These are phyloP conservation scores for Champsocephalus esox DNA, from an alignment of 2,797 vertebrate species.

Conservation along the genomic window DNA sequence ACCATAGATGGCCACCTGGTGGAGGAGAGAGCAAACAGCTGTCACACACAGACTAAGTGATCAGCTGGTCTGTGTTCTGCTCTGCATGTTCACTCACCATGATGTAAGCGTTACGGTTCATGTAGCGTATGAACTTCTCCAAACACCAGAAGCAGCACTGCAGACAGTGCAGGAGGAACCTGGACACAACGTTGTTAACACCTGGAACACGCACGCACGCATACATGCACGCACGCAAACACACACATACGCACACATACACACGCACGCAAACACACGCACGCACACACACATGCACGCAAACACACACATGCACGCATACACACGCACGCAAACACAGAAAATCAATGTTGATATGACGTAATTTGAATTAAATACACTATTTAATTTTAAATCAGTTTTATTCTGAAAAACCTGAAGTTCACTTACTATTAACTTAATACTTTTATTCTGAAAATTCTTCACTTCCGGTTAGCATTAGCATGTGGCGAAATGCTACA, in stretches of 20 bases:
- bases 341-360: too few relatives aligned
- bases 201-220: conserved; percentile 72
- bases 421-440: too few relatives aligned
- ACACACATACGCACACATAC: conserved; percentile 4
- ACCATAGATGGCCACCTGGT: conserved; percentile 93
- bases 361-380: too few relatives aligned
- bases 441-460: too few relatives aligned
- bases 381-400: too few relatives aligned
- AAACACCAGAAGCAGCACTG: conserved; percentile 95
- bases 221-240: too few relatives aligned
- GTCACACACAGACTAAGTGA: not conserved
- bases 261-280: too few relatives aligned
- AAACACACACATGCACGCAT: accelerated
- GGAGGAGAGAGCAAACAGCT: conserved; percentile 9
- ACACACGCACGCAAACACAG: too few relatives aligned
- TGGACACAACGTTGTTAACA: conserved; percentile 84
- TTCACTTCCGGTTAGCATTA: too few relatives aligned
- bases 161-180: conserved; percentile 90
- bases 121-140: conserved; percentile 90
- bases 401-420: too few relatives aligned
- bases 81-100: conserved; percentile 86
- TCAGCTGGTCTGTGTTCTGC: not conserved
- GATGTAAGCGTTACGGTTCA: conserved; percentile 94
- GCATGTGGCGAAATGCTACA: too few relatives aligned
- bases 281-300: too few relatives aligned